A percentile compares a stretch with the other conserved stretches of the same genome.
phyloP scores from a whole-genome alignment of 2,888 invertebrate species.

The Galerucella nymphaeae region DNA sequence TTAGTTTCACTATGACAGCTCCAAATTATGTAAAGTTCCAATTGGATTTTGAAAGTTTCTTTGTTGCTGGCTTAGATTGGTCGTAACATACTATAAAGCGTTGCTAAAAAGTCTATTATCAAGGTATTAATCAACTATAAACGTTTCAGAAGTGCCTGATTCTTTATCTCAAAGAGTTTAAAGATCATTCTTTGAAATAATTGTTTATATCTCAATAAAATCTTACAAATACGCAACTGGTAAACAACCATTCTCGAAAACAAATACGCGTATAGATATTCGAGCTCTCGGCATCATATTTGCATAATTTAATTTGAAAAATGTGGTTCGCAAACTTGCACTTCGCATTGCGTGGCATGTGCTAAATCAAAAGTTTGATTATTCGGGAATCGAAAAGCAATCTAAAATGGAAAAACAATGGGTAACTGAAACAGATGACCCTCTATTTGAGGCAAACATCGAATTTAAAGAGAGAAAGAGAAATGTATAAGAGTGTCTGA shows the following conservation, averaged over 20 bases:
- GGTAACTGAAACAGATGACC: constrained; percentile 46
- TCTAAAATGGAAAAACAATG: constrained; percentile 40
- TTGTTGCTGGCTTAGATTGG: constrained; percentile 14
- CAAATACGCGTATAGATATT: neutral
- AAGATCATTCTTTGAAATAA: no score
- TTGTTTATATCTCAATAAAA: neutral
- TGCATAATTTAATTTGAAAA: constrained; percentile 29
- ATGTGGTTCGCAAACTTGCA: constrained; percentile 29
- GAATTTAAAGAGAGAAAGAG: constrained; percentile 53
- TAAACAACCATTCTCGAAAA: neutral
- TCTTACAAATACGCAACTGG: neutral
- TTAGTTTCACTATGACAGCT: constrained; percentile 18
- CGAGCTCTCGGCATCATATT: neutral
- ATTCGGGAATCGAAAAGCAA: constrained; percentile 42
- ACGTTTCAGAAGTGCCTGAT: no score
- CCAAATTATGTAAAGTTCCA: constrained; percentile 27
- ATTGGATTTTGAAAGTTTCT: constrained; percentile 25
- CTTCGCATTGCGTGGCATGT: constrained; percentile 13
- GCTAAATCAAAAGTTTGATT: constrained; percentile 44
- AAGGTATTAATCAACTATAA: no score
- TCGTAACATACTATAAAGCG: neutral
- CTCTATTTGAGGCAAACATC: constrained; percentile 45
- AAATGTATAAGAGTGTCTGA: constrained; percentile 52
- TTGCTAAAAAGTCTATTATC: no score
- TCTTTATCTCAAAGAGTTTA: no score